These are phyloP conservation scores for Cephalopachus bancanus DNA, from an alignment of 2,797 vertebrate genomes.

Conservation along the genomic window DNA sequence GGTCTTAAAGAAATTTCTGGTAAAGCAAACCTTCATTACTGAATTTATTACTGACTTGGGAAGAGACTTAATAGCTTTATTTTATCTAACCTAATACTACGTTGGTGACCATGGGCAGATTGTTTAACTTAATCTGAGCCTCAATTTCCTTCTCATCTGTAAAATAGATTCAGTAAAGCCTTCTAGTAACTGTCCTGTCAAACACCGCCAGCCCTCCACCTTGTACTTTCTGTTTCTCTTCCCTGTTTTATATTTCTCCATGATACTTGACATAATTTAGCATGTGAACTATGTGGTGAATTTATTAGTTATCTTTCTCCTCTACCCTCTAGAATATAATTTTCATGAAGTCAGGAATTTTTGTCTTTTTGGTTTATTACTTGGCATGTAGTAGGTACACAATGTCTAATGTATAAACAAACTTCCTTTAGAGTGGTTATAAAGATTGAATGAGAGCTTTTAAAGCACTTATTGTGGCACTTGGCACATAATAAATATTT, in stretches of 20 bases:
- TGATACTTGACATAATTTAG: slow-evolving; percentile 43
- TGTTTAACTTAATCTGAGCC: neutral
- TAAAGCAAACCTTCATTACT: slow-evolving; percentile 26
- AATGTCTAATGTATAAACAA: slow-evolving; percentile 16
- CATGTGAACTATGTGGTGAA: neutral
- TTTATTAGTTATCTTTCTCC: slow-evolving; percentile 3
- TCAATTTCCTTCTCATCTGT: neutral
- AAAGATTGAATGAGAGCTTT: slow-evolving; percentile 15
- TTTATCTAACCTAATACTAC: slow-evolving; percentile 18
- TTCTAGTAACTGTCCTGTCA: neutral
- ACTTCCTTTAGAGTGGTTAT: slow-evolving; percentile 23
- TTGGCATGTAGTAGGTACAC: neutral
- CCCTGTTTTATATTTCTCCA: neutral
- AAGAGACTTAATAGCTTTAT: neutral
- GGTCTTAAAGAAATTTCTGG: slow-evolving; percentile 38
- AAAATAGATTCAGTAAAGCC: slow-evolving; percentile 4
- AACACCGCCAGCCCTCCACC: neutral
- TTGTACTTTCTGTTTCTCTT: neutral
- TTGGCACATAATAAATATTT: neutral
- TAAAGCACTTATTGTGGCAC: neutral
- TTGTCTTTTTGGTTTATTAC: slow-evolving; percentile 37
- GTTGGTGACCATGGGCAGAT: neutral
- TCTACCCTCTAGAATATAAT: neutral
- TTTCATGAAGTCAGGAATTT: slow-evolving; percentile 35
- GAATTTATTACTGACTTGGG: slow-evolving; percentile 59